Conservation (phyloP, 1,140 invertebrate species). For the Dinoponera quadriceps region DNA sequence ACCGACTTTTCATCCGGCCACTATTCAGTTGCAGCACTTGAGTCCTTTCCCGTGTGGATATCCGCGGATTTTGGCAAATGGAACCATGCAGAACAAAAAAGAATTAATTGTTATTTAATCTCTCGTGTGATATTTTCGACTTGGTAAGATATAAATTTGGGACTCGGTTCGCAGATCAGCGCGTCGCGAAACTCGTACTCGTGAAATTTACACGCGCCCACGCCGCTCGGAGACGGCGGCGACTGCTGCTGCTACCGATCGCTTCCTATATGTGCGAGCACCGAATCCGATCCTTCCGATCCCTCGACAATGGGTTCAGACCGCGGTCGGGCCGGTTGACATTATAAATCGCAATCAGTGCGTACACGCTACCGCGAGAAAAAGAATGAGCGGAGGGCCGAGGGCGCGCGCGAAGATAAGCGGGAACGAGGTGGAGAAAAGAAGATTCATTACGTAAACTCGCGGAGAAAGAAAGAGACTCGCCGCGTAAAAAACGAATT, state of each 20-base stretch:
- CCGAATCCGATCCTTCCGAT: slow-evolving; percentile 65
- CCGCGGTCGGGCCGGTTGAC: slow-evolving; percentile 51
- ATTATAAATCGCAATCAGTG: slow-evolving; percentile 82
- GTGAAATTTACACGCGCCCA: slow-evolving; percentile 56
- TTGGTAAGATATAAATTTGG: background rate
- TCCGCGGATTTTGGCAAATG: background rate
- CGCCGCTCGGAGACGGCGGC: background rate
- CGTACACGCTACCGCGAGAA: slow-evolving; percentile 52
- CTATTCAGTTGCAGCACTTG: too few species aligned
- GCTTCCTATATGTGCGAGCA: slow-evolving; percentile 36
- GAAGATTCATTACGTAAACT: slow-evolving; percentile 34
- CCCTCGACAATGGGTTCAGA: slow-evolving; percentile 68
- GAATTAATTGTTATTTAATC: background rate
- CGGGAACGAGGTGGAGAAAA: slow-evolving; percentile 52
- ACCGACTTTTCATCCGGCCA: too few species aligned
- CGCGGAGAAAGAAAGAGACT: slow-evolving; percentile 2
- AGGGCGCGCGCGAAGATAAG: slow-evolving; percentile 61
- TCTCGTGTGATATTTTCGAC: background rate
- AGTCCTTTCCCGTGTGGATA: too few species aligned
- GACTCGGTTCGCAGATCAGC: background rate
- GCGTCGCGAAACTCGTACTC: background rate
- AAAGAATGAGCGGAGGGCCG: slow-evolving; percentile 43
- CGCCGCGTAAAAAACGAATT: slow-evolving; percentile 17
- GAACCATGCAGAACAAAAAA: background rate
- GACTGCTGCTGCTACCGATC: slow-evolving; percentile 20